A percentile compares a stretch with the other conserved stretches of the same genome.
Conservation (phyloP, 2,113 vertebrate species). For the Laterallus jamaicensis region DNA sequence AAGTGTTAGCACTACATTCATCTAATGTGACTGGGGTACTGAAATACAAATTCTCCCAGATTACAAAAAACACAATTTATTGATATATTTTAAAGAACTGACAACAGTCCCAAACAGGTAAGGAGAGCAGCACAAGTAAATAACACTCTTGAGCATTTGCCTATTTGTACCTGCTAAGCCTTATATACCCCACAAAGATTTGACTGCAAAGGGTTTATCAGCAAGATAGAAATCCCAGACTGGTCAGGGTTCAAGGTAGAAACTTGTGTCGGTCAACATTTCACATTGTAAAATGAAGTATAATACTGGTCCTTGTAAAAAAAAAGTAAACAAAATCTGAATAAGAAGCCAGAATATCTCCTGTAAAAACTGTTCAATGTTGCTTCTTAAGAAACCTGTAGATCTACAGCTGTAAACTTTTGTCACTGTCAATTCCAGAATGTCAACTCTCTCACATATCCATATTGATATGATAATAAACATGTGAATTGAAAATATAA, state of each 20-base stretch:
- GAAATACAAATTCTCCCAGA: background rate
- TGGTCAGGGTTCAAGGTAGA: background rate
- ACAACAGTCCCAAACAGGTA: background rate
- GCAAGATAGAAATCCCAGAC: background rate
- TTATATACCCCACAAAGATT: background rate
- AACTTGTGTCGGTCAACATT: background rate
- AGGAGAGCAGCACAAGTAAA: background rate
- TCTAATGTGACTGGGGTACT: background rate
- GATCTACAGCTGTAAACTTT: background rate
- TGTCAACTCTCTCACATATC: background rate
- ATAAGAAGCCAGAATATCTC: background rate
- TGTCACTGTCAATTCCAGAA: background rate
- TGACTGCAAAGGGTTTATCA: background rate
- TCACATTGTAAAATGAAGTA: background rate
- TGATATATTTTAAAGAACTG: background rate
- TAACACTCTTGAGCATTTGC: background rate
- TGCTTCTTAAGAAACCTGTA: background rate
- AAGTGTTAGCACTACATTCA: background rate
- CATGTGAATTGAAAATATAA: background rate
- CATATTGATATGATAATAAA: background rate
- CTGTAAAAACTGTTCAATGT: background rate
- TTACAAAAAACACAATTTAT: background rate
- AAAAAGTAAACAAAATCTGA: background rate
- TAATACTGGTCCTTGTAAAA: background rate
- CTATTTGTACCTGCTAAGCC: background rate